A percentile compares a stretch with the other conserved stretches of the same genome.
These are phyloP conservation scores for Aphaenogaster rudis DNA, from an alignment of 1,140 invertebrate genomes.

Conservation along the genomic window DNA sequence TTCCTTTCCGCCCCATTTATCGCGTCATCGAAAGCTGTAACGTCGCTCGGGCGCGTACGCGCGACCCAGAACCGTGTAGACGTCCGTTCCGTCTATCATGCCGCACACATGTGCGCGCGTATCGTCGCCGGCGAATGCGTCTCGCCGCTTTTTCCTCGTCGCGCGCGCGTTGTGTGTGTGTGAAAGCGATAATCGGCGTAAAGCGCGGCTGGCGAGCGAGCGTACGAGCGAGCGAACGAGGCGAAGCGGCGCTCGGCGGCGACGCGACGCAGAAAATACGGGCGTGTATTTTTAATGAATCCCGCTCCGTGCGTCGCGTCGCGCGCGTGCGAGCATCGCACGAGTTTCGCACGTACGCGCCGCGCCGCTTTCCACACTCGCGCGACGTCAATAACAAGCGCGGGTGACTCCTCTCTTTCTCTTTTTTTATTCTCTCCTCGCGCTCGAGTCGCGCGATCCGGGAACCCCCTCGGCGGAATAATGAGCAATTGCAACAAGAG, in stretches of 20 bases:
- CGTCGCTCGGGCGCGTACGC: background rate
- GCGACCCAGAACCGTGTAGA: constrained; percentile 18
- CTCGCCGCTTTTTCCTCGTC: constrained; percentile 53
- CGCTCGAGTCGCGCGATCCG: constrained; percentile 1
- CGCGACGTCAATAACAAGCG: constrained; percentile 45
- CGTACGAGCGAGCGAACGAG: constrained; percentile 53
- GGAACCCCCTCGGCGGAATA: constrained; percentile 14
- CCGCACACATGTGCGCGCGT: background rate
- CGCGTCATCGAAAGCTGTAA: constrained; percentile 19
- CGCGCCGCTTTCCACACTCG: constrained; percentile 36
- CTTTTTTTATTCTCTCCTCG: constrained; percentile 12
- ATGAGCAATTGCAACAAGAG: constrained; percentile 33
- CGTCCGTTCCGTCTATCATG: background rate
- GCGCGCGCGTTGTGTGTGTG: constrained; percentile 47
- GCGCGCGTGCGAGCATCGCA: constrained; percentile 44
- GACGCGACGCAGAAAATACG: constrained; percentile 75
- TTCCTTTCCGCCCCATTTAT: constrained; percentile 28
- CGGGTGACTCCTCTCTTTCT: background rate
- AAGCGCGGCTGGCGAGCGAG: constrained; percentile 59
- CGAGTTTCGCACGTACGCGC: constrained; percentile 46
- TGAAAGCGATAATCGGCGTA: constrained; percentile 76
- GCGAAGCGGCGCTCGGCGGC: constrained; percentile 51
- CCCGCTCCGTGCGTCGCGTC: background rate
- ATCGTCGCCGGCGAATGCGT: background rate
- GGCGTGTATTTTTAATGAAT: constrained; percentile 64